phyloP scores from a whole-genome alignment of 2,113 vertebrate species.

The Oryzias curvinotus region DNA sequence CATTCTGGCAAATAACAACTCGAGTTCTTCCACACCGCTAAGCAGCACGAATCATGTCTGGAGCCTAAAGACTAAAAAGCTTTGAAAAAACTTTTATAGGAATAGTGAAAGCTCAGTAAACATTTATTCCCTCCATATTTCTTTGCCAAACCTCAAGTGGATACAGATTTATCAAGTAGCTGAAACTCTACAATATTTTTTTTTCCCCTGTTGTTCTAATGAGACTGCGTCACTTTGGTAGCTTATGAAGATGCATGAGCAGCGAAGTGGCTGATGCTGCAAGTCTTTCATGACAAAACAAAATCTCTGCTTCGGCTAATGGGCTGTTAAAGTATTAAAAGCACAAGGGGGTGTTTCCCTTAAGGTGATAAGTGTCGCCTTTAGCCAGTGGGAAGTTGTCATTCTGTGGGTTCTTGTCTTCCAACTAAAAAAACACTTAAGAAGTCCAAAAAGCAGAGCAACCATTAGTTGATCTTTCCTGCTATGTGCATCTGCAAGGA shows the following conservation, averaged over 20 bases:
- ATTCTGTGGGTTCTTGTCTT: conserved; percentile 15
- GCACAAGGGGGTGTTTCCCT: conserved; percentile 7
- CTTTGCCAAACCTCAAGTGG: neutral
- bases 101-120: neutral
- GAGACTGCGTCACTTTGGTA: neutral
- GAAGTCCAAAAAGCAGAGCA: too few species aligned
- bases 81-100: neutral
- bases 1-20: neutral
- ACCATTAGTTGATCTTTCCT: too few species aligned
- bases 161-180: conserved; percentile 4
- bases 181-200: neutral
- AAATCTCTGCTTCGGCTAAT: conserved; percentile 2
- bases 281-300: conserved; percentile 6
- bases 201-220: neutral
- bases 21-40: neutral
- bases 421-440: neutral
- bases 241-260: neutral
- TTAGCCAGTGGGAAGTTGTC: conserved; percentile 16
- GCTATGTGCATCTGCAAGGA: too few species aligned
- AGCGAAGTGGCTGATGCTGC: conserved; percentile 4
- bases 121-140: neutral
- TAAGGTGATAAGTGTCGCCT: conserved; percentile 5
- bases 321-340: neutral
- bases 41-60: neutral
- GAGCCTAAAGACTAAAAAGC: neutral